Evolutionary conservation across 2,113 vertebrate genomes (phyloP).

Genomic region (Gadus macrocephalus): DNA sequence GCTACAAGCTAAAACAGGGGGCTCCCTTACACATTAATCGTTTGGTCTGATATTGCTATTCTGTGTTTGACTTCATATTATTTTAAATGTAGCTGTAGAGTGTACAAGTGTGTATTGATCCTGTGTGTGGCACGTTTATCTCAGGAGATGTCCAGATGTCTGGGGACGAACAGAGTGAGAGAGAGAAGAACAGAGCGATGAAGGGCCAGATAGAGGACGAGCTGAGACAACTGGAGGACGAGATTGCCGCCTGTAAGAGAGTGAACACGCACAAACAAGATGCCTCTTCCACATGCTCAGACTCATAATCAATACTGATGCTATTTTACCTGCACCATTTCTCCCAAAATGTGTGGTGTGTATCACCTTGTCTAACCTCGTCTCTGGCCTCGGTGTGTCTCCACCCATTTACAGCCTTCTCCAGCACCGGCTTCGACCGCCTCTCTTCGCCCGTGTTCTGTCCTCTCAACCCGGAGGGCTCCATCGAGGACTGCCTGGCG

Average conservation of each 20-base stretch:
- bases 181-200: slow-evolving; percentile 72
- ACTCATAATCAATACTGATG: too few relatives aligned
- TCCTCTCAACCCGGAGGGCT: slow-evolving; percentile 82
- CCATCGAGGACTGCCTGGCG: slow-evolving; percentile 85
- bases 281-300: too few relatives aligned
- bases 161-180: slow-evolving; percentile 68
- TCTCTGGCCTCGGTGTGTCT: too few relatives aligned
- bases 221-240: slow-evolving; percentile 82
- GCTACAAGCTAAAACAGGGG: too few relatives aligned
- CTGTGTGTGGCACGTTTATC: slow-evolving; percentile 10
- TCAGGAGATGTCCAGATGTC: slow-evolving; percentile 47
- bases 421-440: slow-evolving; percentile 81
- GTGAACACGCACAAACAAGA: not conserved
- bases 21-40: too few relatives aligned
- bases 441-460: slow-evolving; percentile 85
- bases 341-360: too few relatives aligned
- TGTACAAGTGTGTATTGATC: too few relatives aligned
- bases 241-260: slow-evolving; percentile 81
- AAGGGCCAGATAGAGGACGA: slow-evolving; percentile 84
- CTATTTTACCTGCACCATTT: too few relatives aligned
- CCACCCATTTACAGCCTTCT: slow-evolving; percentile 69
- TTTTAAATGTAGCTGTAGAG: too few relatives aligned
- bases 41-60: too few relatives aligned
- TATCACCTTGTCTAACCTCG: too few relatives aligned
- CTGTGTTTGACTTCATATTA: too few relatives aligned